Percentiles rank a stretch among this genome's conserved stretches.
These are phyloP conservation scores for Bactericera cockerelli DNA, from an alignment of 1,140 invertebrate genomes.

Conservation along the genomic window DNA sequence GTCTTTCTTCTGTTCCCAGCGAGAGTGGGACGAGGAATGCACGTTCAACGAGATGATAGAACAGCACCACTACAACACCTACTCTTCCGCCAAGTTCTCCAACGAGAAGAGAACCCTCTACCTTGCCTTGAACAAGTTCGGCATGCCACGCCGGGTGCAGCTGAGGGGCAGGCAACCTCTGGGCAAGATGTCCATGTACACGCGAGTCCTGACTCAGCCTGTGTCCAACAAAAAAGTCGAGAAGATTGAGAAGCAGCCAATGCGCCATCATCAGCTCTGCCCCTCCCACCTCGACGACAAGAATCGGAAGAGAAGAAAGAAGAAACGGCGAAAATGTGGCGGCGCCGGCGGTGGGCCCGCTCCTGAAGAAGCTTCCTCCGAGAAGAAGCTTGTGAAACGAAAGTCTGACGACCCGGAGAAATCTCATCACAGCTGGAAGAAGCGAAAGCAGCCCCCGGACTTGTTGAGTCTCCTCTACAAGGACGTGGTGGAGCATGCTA, in stretches of 20 bases:
- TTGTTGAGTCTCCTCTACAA: not conserved
- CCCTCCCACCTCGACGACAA: slow-evolving; percentile 12
- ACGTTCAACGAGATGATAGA: slow-evolving; percentile 72
- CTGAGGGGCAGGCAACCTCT: slow-evolving; percentile 45
- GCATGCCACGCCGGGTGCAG: slow-evolving; percentile 49
- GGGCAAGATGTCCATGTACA: slow-evolving; percentile 53
- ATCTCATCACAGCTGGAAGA: slow-evolving; percentile 2
- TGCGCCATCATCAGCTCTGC: slow-evolving; percentile 17
- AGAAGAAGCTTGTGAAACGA: not conserved
- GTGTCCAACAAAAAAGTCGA: slow-evolving; percentile 38
- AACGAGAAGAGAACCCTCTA: slow-evolving; percentile 50
- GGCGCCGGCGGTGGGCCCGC: not conserved
- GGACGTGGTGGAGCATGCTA: not conserved
- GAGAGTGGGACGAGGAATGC: slow-evolving; percentile 62
- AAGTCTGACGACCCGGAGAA: not conserved
- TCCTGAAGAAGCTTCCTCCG: not conserved
- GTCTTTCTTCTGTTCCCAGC: slow-evolving; percentile 58
- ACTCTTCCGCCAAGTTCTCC: slow-evolving; percentile 58
- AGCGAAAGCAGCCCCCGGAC: not conserved
- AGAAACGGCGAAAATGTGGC: not conserved
- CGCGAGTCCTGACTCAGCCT: slow-evolving; percentile 45
- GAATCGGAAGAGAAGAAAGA: not conserved
- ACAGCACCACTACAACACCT: slow-evolving; percentile 69
- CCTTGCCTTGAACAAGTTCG: slow-evolving; percentile 53
- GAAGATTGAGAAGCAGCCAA: slow-evolving; percentile 5